Percentiles rank a stretch among this genome's conserved stretches.
phyloP scores from a whole-genome alignment of 2,797 vertebrate genomes.

The Tapera naevia region DNA sequence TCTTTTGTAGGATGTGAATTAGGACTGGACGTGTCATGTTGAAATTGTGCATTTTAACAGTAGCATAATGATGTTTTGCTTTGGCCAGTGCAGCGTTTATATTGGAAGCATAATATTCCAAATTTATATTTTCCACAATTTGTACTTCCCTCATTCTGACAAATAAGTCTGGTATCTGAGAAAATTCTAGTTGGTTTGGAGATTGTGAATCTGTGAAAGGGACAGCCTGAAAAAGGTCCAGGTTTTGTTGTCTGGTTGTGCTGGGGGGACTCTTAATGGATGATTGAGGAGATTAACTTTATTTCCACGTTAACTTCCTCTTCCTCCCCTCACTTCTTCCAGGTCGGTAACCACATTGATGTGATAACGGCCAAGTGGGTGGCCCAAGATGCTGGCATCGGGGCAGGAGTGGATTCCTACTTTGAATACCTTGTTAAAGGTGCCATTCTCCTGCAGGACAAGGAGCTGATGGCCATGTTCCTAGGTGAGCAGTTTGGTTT shows the following conservation, averaged over 20 bases:
- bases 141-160: neutral
- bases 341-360: slow-evolving; percentile 96
- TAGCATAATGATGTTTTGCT: neutral
- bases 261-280: neutral
- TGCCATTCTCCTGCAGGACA: slow-evolving; percentile 92
- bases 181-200: neutral
- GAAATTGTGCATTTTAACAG: neutral
- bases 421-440: slow-evolving; percentile 98
- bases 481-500: slow-evolving; percentile 76
- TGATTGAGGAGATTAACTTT: neutral
- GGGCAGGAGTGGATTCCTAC: slow-evolving; percentile 95
- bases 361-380: slow-evolving; percentile 94
- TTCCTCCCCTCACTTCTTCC: neutral
- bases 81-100: neutral
- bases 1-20: neutral
- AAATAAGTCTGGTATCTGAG: neutral
- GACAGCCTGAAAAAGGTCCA: neutral
- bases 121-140: neutral
- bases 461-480: slow-evolving; percentile 93
- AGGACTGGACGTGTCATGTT: neutral
- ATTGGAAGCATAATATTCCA: neutral
- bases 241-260: neutral
- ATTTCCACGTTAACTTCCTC: neutral
- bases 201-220: neutral
- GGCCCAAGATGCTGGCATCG: slow-evolving; percentile 95